These are phyloP conservation scores for Thereva unica DNA, from an alignment of 2,888 invertebrate species.

Conservation along the genomic window DNA sequence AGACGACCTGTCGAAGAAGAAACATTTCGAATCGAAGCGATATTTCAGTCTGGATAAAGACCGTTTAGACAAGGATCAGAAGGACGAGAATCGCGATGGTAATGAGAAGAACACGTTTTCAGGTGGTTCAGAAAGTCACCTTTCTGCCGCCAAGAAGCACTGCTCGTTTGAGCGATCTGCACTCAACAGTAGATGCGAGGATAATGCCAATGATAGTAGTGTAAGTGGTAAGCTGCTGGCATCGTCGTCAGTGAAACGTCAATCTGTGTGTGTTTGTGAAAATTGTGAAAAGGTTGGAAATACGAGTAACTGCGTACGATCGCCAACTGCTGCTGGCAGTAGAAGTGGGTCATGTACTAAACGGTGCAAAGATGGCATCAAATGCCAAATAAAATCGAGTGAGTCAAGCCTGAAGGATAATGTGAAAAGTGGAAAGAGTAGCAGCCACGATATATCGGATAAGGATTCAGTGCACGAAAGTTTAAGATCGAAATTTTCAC, in stretches of 20 bases:
- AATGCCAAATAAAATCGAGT: slow-evolving; percentile 42
- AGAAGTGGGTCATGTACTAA: slow-evolving; percentile 33
- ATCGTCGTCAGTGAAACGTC: slow-evolving; percentile 40
- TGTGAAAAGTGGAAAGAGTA: slow-evolving; percentile 41
- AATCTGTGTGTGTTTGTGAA: slow-evolving; percentile 44
- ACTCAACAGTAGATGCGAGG: not conserved
- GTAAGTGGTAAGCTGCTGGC: slow-evolving; percentile 41
- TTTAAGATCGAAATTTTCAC: slow-evolving; percentile 47
- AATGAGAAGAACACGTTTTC: slow-evolving; percentile 31
- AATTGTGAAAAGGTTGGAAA: slow-evolving; percentile 44
- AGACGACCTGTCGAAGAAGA: slow-evolving; percentile 43
- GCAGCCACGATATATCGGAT: slow-evolving; percentile 39
- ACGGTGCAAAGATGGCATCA: slow-evolving; percentile 17
- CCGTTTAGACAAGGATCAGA: slow-evolving; percentile 40
- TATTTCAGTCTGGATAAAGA: slow-evolving; percentile 47
- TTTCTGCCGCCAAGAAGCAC: slow-evolving; percentile 42
- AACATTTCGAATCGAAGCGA: slow-evolving; percentile 43
- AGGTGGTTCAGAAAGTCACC: slow-evolving; percentile 41
- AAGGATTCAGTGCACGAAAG: slow-evolving; percentile 44
- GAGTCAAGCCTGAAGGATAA: slow-evolving; percentile 45
- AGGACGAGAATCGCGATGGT: slow-evolving; percentile 14
- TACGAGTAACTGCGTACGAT: slow-evolving; percentile 38
- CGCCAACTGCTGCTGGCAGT: slow-evolving; percentile 38
- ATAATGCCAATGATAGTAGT: slow-evolving; percentile 21
- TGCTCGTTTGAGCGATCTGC: slow-evolving; percentile 44